Evolutionary conservation across 2,797 vertebrate species (phyloP), one percentile per base, ranked within the genome.

Genomic region (Chelon labrosus): DNA sequence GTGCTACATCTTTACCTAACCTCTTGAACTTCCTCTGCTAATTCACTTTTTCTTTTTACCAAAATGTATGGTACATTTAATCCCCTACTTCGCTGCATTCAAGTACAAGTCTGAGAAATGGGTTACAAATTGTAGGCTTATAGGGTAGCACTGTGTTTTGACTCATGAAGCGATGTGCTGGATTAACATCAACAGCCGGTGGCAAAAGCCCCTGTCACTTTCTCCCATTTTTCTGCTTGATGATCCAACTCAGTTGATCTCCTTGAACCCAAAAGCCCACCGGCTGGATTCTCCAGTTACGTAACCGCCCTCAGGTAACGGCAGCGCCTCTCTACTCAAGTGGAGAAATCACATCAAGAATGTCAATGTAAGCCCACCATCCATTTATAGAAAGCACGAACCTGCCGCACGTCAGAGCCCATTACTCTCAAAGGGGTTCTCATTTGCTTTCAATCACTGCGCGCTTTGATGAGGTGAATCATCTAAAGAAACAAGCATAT

Each of bases 181-280:
- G 68, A 84, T 86, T 84, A 81, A 78, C 85, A 85, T 74, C 60
- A 85, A 77, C 58, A 71, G 73, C 84, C 47, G 2, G 65, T 77
- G 76, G 91, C 86, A 82, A 54, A 35, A 65, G 67, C 60, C 75
- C 75, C 77, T 85, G 92, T 91, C 90, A 89, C 88, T 93, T 90
- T 88, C 70, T 84, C 92, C 65, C 67, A 85, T 83, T 87, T 91
- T 90, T 84, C 77, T 82, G 70, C 78, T 83, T 90, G 89, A 87
- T 82, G 86, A 85, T 82, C 84, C 70, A 80, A 89, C 78, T 68
- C 67, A 59, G 80, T 80, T 86, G 78, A 92, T 91, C 88, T 80
- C 52, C 77, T 64, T 86, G 80, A 87, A 84, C 66, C 84, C 60
- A 58, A 66, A 65, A 75, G 61, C 83, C 86, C 75, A 65, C 54